A percentile compares a stretch with the other conserved stretches of the same genome.
phyloP scores from a whole-genome alignment of 2,797 vertebrate species.

The Helicolenus hilgendorfi region DNA sequence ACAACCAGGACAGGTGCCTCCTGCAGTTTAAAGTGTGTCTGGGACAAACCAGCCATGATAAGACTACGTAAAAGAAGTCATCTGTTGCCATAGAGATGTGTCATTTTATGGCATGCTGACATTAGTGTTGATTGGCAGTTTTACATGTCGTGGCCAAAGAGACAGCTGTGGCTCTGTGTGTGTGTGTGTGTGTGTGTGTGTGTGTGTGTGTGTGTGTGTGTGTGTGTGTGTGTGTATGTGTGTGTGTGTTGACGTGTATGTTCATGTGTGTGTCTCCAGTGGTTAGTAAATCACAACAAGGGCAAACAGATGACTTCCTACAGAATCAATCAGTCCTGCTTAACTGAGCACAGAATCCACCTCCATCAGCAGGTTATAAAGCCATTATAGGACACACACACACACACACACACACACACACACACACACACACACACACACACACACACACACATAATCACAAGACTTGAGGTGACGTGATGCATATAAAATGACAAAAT shows the following conservation, averaged over 20 bases:
- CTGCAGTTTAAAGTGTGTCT: not conserved
- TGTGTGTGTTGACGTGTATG: not conserved
- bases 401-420: not conserved
- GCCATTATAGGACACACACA: slow-evolving; percentile 4
- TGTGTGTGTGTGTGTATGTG: not conserved
- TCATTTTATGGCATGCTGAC: not conserved
- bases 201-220: not conserved
- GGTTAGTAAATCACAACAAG: slow-evolving; percentile 53
- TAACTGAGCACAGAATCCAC: slow-evolving; percentile 58
- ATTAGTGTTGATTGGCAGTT: not conserved
- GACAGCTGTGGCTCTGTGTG: not conserved
- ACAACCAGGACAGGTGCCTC: not conserved
- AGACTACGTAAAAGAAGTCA: not conserved
- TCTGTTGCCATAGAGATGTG: slow-evolving; percentile 1
- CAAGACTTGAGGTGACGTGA: not conserved
- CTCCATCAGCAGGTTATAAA: slow-evolving; percentile 54
- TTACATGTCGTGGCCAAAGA: not conserved
- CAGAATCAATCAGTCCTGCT: slow-evolving; percentile 67
- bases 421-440: not conserved
- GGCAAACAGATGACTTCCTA: slow-evolving; percentile 38
- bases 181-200: not conserved
- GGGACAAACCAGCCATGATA: not conserved
- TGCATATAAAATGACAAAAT: slow-evolving; percentile 14
- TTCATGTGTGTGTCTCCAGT: not conserved
- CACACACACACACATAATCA: not conserved